These are phyloP conservation scores for Diadema setosum DNA, from an alignment of 35 echinoderm and acorn worm genomes.

Conservation along the genomic window DNA sequence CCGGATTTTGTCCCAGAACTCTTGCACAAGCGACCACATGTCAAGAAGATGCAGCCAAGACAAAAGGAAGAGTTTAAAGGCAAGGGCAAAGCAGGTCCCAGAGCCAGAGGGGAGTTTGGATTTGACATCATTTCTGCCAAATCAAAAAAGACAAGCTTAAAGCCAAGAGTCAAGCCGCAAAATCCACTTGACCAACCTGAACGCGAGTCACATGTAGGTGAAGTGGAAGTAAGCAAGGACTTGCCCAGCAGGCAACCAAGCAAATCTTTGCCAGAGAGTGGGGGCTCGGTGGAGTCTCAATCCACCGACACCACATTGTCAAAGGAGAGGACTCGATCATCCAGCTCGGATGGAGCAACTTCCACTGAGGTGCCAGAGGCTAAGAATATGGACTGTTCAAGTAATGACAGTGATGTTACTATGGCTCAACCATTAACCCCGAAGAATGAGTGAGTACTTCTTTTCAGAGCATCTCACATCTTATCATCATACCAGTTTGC, in stretches of 20 bases:
- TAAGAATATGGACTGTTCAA: slow-evolving; percentile 52
- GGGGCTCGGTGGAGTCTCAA: neutral
- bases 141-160: neutral
- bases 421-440: slow-evolving; percentile 47
- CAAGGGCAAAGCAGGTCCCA: neutral
- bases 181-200: neutral
- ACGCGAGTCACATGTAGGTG: neutral
- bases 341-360: slow-evolving; percentile 11
- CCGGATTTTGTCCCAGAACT: slow-evolving; percentile 68
- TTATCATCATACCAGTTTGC: too few relatives aligned
- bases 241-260: neutral
- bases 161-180: neutral
- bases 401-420: slow-evolving; percentile 75
- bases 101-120: slow-evolving; percentile 39
- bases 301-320: neutral
- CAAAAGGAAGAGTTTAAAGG: slow-evolving; percentile 34
- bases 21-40: slow-evolving; percentile 41
- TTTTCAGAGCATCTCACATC: too few relatives aligned
- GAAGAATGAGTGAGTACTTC: slow-evolving; percentile 37
- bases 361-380: neutral
- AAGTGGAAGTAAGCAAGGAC: neutral
- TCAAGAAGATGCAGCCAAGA: slow-evolving; percentile 40
- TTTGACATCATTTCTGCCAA: slow-evolving; percentile 31
- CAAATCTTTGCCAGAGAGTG: neutral
- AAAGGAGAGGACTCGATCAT: neutral